These are phyloP conservation scores for Leptothorax acervorum DNA, from an alignment of 2,888 invertebrate genomes.

Conservation along the genomic window DNA sequence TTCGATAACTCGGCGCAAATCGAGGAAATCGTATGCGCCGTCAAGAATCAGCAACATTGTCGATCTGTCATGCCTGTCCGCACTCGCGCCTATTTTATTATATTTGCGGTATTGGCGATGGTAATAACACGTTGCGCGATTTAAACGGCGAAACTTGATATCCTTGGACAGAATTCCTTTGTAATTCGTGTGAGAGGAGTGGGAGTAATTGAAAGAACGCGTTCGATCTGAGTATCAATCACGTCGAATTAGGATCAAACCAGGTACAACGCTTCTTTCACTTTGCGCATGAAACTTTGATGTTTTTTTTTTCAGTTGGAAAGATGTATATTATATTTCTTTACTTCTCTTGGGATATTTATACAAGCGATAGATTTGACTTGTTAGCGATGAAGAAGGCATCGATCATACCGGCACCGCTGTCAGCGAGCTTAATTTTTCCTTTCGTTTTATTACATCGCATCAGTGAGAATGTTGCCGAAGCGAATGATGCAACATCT, in stretches of 20 bases:
- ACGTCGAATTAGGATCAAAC: conserved; percentile 25
- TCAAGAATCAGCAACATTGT: conserved; percentile 24
- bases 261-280: conserved; percentile 17
- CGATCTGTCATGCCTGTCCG: conserved; percentile 20
- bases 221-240: conserved; percentile 22
- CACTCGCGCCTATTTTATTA: conserved; percentile 28
- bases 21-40: conserved; percentile 24
- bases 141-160: conserved; percentile 44
- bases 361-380: neutral
- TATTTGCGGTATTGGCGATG: conserved; percentile 28
- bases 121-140: conserved; percentile 29
- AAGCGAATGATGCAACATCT: conserved; percentile 21
- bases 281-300: conserved; percentile 14
- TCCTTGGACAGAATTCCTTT: conserved; percentile 29
- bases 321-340: neutral
- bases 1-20: conserved; percentile 25
- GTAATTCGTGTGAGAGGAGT: neutral
- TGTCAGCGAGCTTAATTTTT: neutral
- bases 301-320: neutral
- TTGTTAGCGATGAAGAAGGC: neutral
- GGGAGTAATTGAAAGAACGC: conserved; percentile 37
- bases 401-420: neutral
- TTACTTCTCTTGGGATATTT: neutral
- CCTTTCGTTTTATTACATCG: conserved; percentile 13
- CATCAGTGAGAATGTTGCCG: neutral